Evolutionary conservation across 2,113 vertebrate genomes (phyloP).

Genomic region (Gymnogyps californianus): DNA sequence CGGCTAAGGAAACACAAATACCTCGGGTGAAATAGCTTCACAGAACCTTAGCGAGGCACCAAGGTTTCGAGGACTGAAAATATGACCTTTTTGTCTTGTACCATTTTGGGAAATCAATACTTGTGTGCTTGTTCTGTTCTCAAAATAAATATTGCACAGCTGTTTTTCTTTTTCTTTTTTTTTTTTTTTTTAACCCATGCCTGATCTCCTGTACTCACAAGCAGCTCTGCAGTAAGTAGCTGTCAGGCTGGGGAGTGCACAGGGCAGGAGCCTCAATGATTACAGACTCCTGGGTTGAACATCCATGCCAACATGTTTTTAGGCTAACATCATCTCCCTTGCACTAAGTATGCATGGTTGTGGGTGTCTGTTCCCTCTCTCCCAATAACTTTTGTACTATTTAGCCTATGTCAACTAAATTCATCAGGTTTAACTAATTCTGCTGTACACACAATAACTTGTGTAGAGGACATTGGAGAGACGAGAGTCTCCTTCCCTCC

Average conservation of each 20-base stretch:
- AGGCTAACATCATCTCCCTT: background rate
- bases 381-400: background rate
- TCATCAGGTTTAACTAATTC: background rate
- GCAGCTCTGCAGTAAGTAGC: background rate
- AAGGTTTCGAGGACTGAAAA: background rate
- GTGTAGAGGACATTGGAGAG: background rate
- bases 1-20: background rate
- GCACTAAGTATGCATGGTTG: background rate
- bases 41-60: background rate
- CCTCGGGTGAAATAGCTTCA: background rate
- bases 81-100: background rate
- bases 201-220: background rate
- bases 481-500: background rate
- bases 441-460: background rate
- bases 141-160: background rate
- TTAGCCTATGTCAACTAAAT: background rate
- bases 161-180: background rate
- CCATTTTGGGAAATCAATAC: conserved; percentile 14
- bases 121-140: background rate
- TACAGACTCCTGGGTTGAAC: background rate
- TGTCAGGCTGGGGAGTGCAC: background rate
- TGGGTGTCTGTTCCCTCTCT: background rate
- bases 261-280: background rate
- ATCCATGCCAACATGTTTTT: background rate
- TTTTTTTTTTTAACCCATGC: background rate